Evolutionary conservation across 2,797 vertebrate species (phyloP).

Genomic region (Epinephelus malabaricus): DNA sequence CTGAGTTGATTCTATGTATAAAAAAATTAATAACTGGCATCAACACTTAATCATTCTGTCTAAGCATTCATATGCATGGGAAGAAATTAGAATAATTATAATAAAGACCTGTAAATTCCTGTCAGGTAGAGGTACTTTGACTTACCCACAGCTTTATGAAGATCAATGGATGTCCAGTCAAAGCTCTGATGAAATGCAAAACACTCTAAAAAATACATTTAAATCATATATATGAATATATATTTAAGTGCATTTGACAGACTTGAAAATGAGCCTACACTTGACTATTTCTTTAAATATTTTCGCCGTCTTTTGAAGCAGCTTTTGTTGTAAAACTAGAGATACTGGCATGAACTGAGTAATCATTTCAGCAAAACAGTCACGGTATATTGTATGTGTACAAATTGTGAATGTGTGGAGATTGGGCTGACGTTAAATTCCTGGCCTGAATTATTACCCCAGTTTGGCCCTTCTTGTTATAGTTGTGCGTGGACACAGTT

Average conservation of each 20-base stretch:
- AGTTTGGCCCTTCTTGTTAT: not conserved
- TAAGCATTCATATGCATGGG: not conserved
- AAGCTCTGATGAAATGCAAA: not conserved
- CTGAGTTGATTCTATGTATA: too few species aligned
- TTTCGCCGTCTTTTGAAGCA: too few species aligned
- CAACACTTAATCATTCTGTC: not conserved
- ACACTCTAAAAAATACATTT: not conserved
- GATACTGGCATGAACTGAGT: too few species aligned
- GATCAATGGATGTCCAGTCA: not conserved
- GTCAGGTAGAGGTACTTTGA: not conserved
- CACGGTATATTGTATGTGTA: not conserved
- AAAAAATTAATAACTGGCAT: not conserved
- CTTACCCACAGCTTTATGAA: not conserved
- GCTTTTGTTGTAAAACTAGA: too few species aligned
- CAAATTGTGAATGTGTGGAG: not conserved
- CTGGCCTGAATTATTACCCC: not conserved
- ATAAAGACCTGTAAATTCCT: not conserved
- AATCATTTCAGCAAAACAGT: not conserved
- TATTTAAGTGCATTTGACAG: too few species aligned
- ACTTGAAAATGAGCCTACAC: too few species aligned
- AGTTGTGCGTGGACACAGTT: not conserved
- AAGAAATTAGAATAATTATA: not conserved
- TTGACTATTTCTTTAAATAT: too few species aligned
- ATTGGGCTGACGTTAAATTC: not conserved
- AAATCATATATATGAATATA: not conserved